Evolutionary conservation across 2,888 invertebrate species (phyloP).

Genomic region (Mantis religiosa): DNA sequence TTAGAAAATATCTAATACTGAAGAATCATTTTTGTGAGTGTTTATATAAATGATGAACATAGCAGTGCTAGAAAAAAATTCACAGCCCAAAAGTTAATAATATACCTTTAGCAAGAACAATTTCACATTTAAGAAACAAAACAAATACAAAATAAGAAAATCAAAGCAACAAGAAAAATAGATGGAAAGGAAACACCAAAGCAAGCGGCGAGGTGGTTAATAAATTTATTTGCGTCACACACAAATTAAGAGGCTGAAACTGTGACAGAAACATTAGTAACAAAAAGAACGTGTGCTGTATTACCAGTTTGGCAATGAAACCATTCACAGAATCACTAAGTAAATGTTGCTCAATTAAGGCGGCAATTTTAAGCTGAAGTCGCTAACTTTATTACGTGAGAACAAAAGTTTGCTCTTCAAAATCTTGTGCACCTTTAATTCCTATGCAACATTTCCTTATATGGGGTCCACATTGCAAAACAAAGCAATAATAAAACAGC

Average conservation of each 20-base stretch:
- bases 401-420: neutral
- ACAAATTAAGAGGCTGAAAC: neutral
- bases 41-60: constrained; percentile 21
- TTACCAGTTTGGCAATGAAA: neutral
- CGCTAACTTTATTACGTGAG: neutral
- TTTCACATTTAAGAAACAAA: constrained; percentile 19
- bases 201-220: constrained; percentile 30
- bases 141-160: constrained; percentile 2
- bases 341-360: neutral
- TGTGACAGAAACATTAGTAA: neutral
- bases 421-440: neutral
- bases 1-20: neutral
- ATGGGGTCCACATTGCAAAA: neutral
- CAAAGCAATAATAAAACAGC: constrained; percentile 6
- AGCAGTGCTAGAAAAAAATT: constrained; percentile 29
- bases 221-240: neutral
- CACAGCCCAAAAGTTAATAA: constrained; percentile 25
- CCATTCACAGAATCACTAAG: neutral
- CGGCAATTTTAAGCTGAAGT: neutral
- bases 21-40: neutral
- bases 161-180: constrained; percentile 27
- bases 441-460: neutral
- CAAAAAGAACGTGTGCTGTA: neutral
- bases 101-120: constrained; percentile 21
- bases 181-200: constrained; percentile 33